A percentile compares a stretch with the other conserved stretches of the same genome.
phyloP scores from a whole-genome alignment of 2,113 vertebrate species.

The Chloroceryle aenea region DNA sequence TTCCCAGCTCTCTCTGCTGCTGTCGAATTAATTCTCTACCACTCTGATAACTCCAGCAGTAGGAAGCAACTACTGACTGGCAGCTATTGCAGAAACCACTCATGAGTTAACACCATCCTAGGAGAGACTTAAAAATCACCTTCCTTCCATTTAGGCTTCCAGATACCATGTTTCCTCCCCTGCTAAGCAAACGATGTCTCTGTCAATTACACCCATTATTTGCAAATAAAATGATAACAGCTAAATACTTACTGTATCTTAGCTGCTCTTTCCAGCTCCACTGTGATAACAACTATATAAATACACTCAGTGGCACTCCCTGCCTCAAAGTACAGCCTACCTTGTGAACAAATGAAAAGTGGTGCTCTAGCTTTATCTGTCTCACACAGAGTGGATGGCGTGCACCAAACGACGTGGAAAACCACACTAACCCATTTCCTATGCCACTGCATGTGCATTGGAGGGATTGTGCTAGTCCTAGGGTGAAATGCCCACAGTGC shows the following conservation, averaged over 20 bases:
- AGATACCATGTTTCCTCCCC: background rate
- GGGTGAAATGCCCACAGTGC: background rate
- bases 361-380: background rate
- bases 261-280: background rate
- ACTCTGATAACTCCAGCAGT: background rate
- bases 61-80: background rate
- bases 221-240: background rate
- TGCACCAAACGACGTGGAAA: background rate
- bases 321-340: background rate
- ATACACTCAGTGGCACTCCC: background rate
- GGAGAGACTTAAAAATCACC: background rate
- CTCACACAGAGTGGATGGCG: background rate
- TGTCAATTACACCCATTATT: conserved; percentile 3
- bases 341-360: background rate
- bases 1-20: background rate
- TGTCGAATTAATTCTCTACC: background rate
- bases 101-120: background rate
- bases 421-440: background rate
- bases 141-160: background rate
- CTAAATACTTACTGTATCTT: background rate
- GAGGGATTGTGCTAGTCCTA: background rate
- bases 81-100: background rate
- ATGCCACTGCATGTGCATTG: background rate
- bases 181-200: background rate
- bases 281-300: background rate